Base-by-base conservation (phyloP, 2,113 vertebrate genomes). In the Myanophis thanlyinensis region DNA sequence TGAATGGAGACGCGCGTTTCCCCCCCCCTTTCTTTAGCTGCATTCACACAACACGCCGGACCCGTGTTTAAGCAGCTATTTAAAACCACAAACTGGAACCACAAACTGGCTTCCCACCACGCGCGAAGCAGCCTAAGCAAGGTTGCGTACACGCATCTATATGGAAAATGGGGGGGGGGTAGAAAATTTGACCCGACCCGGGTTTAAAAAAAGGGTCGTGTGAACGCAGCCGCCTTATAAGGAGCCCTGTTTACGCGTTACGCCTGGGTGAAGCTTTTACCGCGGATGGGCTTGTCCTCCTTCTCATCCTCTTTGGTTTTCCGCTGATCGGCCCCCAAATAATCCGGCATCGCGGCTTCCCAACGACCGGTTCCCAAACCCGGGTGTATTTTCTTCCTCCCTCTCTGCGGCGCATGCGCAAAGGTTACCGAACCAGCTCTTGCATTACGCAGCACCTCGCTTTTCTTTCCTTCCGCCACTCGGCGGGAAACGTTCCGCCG, bases 261-360 rank as follows among this genome's bases (percentile, higher is more conserved):
- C 25, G 62, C 25, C n/a, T 27, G 11, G 4, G 2, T 4, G 3
- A 25, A 5, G 22, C 2, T 1, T 97, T 95, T 96, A 99, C 99
- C 98, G 97, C 99, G 98, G 94, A 99, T 99, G 5, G 98, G 98
- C 0, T 96, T 98, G 73, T 99, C 99, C 9, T 98, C 98, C 92
- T 99, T 99, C 88, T 99, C 98, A 46, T 99, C 98, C 88, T 99
- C 98, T 92, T 99, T 99, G 5, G 98, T 98, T 95, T 99, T 99
- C 92, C 99, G 98, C 93, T 99, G 99, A 48, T 99, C 99, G 0
- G 98, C 97, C 52, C 99, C 99, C 80, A 99, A 95, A 93, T 99
- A 99, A 92, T 99, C 99, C 87, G 99, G 99, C 99, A 99, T 99
- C 46, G 84, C 95, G 0, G 0, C 1, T 1, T 13, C 11, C 1